phyloP scores from a whole-genome alignment of 1,140 invertebrate species.

The Homarus americanus region DNA sequence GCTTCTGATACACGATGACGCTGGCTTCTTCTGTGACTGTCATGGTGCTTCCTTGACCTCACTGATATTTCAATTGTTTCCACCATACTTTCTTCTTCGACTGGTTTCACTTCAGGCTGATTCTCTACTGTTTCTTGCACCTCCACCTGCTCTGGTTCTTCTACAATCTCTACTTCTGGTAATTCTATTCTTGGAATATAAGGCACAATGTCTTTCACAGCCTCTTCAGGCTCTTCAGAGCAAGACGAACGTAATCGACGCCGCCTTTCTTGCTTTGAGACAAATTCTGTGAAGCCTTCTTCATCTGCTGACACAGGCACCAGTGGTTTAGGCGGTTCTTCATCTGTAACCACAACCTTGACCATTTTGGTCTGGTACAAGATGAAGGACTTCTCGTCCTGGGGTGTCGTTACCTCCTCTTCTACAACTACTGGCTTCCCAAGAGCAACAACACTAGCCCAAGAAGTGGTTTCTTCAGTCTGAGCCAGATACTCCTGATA shows the following conservation, averaged over 20 bases:
- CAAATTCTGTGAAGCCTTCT: slow-evolving; percentile 74
- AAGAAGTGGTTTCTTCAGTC: slow-evolving; percentile 11
- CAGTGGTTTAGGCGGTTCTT: slow-evolving; percentile 59
- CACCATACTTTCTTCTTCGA: slow-evolving; percentile 28
- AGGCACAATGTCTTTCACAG: slow-evolving; percentile 70
- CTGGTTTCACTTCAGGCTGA: neutral
- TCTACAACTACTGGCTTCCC: slow-evolving; percentile 53
- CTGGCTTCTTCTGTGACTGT: slow-evolving; percentile 46
- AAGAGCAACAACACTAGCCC: slow-evolving; percentile 65
- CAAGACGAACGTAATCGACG: slow-evolving; percentile 75
- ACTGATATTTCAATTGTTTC: slow-evolving; percentile 48
- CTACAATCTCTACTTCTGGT: slow-evolving; percentile 68
- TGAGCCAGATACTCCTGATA: slow-evolving; percentile 54
- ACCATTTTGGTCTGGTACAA: slow-evolving; percentile 68
- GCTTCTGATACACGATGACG: slow-evolving; percentile 24
- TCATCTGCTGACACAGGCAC: slow-evolving; percentile 53
- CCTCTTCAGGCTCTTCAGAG: slow-evolving; percentile 74
- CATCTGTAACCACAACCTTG: slow-evolving; percentile 71
- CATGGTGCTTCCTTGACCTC: slow-evolving; percentile 19
- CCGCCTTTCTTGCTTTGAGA: slow-evolving; percentile 70
- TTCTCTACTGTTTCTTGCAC: neutral
- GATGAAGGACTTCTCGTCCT: slow-evolving; percentile 61
- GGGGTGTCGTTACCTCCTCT: slow-evolving; percentile 18
- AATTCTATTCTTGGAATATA: slow-evolving; percentile 70
- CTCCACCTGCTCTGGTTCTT: slow-evolving; percentile 38